Evolutionary conservation across 1,140 invertebrate genomes (phyloP), one percentile per base, ranked within the genome.

Genomic region (Drosophila kikkawai): DNA sequence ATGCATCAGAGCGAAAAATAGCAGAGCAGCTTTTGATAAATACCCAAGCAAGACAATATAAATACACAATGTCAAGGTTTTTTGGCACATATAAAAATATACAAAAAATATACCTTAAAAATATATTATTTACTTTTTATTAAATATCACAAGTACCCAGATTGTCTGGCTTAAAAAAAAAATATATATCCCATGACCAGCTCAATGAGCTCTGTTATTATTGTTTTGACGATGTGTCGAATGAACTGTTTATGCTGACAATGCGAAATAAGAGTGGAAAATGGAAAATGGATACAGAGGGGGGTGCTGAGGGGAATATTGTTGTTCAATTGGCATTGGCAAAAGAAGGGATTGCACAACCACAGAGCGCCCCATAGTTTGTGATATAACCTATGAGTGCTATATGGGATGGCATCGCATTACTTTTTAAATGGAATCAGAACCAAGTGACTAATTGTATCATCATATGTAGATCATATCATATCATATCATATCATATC

Each of bases 281-380:
- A 42, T 29, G 55, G 26, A 34, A 65, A 61, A 61, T 15, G 56
- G 5, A 34, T 32, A 19, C 9, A 37, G 9, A 11, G 9, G 15
- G 8, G 26, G 8, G 15, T 29, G 7, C 5, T 29, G n/a, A 1
- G 6, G 7, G 32, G 32, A 7, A 0, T 7, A 15, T 19, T 37
- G 51, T 8, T n/a, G 22, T 65, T 45, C 63, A 41, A 66, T 45
- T 63, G 64, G 17, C 32, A 66, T 66, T 63, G 58, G 32, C 36
- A 41, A 13, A 66, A 66, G 32, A 37, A 55, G 64, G 22, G 37
- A 66, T 66, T 63, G 57, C 64, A 66, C 58, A 66, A 66, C 63
- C 39, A 34, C 32, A 66, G 37, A 22, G 56, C 55, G 19, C 36
- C 55, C 36, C 55, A 22, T 36, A 26, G 15, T 41, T 22, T 57